Evolutionary conservation across 2,113 vertebrate genomes (phyloP), one percentile per base, ranked within the genome.

Genomic region (Cynopterus brachyotis): DNA sequence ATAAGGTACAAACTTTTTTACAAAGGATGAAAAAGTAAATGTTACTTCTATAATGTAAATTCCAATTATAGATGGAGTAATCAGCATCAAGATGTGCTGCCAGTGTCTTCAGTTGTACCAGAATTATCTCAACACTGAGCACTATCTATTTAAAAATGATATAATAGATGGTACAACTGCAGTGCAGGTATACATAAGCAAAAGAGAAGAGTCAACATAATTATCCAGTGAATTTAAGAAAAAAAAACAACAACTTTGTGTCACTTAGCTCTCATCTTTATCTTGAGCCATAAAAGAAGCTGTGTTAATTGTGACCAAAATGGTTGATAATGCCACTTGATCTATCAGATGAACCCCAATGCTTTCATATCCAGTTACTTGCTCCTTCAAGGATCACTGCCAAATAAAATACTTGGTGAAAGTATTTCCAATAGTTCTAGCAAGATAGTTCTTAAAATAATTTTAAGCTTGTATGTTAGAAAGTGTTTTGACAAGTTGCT

Each of bases 401-500:
- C 53, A 73, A 89, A 90, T 89, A 55, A 73, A 59, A 64, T 66
- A 50, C 60, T 76, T 69, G n/a, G 62, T 62, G 22, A 20, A 32
- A 88, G 73, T 35, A 72, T 72, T 92, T 81, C 40, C n/a, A 92
- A 64, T 62, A 55, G 26, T 59, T 92, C 67, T 55, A 78, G 37
- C 85, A 94, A 96, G 66, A 91, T 64, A 84, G 81, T 78, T 70
- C 95, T 70, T 8, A 22, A 50, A 87, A 84, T 82, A 40, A 45
- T 57, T 88, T 73, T 78, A 81, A 96, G 81, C n/a, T 35, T 81
- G 26, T 28, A 6, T 50, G 53, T 89, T 92, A 76, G 75, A 47
- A 75, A 89, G 66, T 72, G 76, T 97, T 93, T 91, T 95, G 90
- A 95, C 87, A 92, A 92, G 92, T 89, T 92, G 80, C 35, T 64